Evolutionary conservation across 2,113 vertebrate genomes (phyloP), one percentile per base, ranked within the genome.

Genomic region (Garra rufa): DNA sequence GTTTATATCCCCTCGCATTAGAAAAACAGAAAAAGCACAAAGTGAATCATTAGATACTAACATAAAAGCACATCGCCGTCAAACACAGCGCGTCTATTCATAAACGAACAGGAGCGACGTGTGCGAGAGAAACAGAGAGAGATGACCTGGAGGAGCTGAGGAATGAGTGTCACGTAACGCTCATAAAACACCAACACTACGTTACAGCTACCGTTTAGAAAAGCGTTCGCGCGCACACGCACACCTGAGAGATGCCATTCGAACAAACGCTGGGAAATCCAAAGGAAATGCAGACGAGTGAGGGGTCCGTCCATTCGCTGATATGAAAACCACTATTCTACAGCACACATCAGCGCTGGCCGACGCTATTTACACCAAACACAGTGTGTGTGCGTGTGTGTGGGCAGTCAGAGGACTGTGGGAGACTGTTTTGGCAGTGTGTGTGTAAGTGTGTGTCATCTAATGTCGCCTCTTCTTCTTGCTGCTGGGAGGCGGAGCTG

Each of bases 381-480:
- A 41, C 21, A 9, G 57, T 52, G 78, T 24, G 86, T 88, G 86
- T 85, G 55, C 38, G 67, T 48, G 83, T 43, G 75, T 24, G 69
- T 67, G n/a, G 59, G 15, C 48, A 65, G 38, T 55, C 71, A 83
- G 55, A 83, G 48, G 43, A 34, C 15, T 48, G 26, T 50, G 34
- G 28, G 55, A 79, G 30, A 70, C 44, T 41, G 26, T 48, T 75
- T 83, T 86, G 87, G 83, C 78, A 76, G 85, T 83, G 76, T 50
- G 82, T 38, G 63, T 28, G 82, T 79, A 84, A 74, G 78, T 13
- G 21, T n/a, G n/a, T 57, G 52, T 19, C 5, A 38, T 86, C 89
- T 92, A 94, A 87, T 83, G 83, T 38, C 93, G 91, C 14, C 93
- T 92, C 91, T 95, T 97, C 93, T 96, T 97, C 93, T 97, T 97